A percentile compares a stretch with the other conserved stretches of the same genome.
These are phyloP conservation scores for Sipha flava DNA, from an alignment of 1,140 invertebrate genomes.

Conservation along the genomic window DNA sequence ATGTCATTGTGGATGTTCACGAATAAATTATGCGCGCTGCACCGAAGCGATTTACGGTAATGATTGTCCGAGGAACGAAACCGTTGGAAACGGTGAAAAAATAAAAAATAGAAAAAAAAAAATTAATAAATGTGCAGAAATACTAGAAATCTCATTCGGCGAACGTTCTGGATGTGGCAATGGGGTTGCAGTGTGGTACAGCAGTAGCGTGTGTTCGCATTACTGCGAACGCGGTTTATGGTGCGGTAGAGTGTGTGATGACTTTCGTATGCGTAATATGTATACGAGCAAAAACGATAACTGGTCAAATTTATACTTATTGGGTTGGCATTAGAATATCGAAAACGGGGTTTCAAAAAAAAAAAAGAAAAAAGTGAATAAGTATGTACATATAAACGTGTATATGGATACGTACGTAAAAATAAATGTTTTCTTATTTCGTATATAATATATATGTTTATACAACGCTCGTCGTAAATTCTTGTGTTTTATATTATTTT, in stretches of 20 bases:
- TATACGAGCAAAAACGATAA: background rate
- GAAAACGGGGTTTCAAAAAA: background rate
- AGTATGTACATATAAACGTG: too few species aligned
- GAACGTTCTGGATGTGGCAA: background rate
- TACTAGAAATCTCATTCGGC: background rate
- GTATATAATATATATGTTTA: background rate
- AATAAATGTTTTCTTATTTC: background rate
- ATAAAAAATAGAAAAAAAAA: too few species aligned
- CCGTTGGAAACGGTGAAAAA: too few species aligned
- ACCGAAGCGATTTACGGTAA: background rate
- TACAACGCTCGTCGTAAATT: background rate
- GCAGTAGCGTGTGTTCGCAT: too few species aligned
- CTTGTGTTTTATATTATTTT: background rate
- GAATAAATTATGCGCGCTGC: background rate
- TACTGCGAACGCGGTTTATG: too few species aligned
- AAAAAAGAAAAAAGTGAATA: too few species aligned
- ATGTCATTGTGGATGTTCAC: background rate
- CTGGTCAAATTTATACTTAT: slow-evolving; percentile 21
- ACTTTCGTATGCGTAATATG: background rate
- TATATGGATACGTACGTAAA: too few species aligned
- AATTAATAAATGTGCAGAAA: too few species aligned
- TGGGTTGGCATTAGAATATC: background rate
- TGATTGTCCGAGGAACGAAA: background rate
- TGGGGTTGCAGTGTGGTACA: background rate
- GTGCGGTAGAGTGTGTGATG: background rate